phyloP scores from a whole-genome alignment of 2,888 invertebrate genomes.

The Neoascia interrupta region DNA sequence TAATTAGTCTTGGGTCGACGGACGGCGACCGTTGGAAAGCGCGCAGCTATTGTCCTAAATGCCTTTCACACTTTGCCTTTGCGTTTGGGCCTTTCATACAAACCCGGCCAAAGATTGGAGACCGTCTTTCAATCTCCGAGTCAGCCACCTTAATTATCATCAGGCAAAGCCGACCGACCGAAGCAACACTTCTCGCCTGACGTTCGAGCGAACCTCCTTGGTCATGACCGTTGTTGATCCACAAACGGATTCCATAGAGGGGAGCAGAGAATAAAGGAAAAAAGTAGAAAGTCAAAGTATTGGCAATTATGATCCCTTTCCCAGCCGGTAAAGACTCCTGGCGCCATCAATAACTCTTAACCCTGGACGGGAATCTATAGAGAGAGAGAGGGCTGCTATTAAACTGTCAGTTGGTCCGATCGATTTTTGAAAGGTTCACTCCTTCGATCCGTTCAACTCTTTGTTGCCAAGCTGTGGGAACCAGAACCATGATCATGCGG shows the following conservation, averaged over 20 bases:
- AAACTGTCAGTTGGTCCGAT: conserved; percentile 67
- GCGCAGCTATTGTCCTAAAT: conserved; percentile 68
- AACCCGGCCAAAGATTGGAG: conserved; percentile 2
- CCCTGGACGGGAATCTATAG: conserved; percentile 37
- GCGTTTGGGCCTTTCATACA: conserved; percentile 6
- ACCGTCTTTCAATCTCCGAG: conserved; percentile 14
- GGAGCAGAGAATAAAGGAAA: conserved; percentile 10
- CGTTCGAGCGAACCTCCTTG: conserved; percentile 47
- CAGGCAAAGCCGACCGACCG: conserved; percentile 38
- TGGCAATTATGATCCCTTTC: conserved; percentile 69
- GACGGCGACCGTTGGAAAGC: conserved; percentile 20
- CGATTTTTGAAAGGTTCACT: conserved; percentile 63
- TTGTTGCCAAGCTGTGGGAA: conserved; percentile 41
- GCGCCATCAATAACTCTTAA: conserved; percentile 65
- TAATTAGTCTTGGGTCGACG: conserved; percentile 55
- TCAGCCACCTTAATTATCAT: conserved; percentile 52
- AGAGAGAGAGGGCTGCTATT: conserved; percentile 63
- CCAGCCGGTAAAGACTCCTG: conserved; percentile 64
- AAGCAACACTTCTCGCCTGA: background rate
- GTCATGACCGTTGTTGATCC: conserved; percentile 28
- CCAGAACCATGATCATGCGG: background rate
- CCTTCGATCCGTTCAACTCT: conserved; percentile 17
- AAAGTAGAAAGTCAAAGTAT: conserved; percentile 58
- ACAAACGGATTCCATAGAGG: background rate
- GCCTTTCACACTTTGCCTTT: conserved; percentile 62